Evolutionary conservation across 2,113 vertebrate species (phyloP).

Genomic region (Ivindomyrus marchei): DNA sequence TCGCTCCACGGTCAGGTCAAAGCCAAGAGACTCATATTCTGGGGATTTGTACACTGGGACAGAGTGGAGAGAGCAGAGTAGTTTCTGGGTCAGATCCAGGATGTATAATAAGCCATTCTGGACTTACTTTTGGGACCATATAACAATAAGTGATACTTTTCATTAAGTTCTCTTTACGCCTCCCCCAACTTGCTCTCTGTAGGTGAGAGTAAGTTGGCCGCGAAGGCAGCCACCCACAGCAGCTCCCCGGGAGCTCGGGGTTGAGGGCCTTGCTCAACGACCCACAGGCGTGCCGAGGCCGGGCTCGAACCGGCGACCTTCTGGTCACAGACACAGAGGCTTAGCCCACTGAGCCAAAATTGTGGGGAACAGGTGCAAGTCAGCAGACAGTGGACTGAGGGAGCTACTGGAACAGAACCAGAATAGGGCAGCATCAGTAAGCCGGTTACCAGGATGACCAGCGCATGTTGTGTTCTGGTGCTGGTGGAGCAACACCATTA

Average conservation of each 20-base stretch:
- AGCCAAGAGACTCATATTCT: slow-evolving; percentile 97
- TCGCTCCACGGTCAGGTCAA: slow-evolving; percentile 93
- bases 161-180: no score
- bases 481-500: background rate
- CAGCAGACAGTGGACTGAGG: background rate
- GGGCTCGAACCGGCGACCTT: no score
- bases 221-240: no score
- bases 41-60: slow-evolving; percentile 94
- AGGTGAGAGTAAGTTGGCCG: no score
- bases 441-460: background rate
- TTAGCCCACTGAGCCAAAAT: no score
- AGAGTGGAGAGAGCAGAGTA: background rate
- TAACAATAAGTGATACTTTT: no score
- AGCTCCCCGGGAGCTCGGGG: no score
- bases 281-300: no score
- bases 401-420: background rate
- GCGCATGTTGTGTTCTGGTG: background rate
- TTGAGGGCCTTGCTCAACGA: no score
- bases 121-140: background rate
- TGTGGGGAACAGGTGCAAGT: background rate
- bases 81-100: background rate
- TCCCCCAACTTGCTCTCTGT: no score
- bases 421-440: background rate
- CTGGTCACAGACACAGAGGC: no score
- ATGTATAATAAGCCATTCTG: background rate